A percentile compares a stretch with the other conserved stretches of the same genome.
These are phyloP conservation scores for Belgica antarctica DNA, from an alignment of 2,888 invertebrate species.

Conservation along the genomic window DNA sequence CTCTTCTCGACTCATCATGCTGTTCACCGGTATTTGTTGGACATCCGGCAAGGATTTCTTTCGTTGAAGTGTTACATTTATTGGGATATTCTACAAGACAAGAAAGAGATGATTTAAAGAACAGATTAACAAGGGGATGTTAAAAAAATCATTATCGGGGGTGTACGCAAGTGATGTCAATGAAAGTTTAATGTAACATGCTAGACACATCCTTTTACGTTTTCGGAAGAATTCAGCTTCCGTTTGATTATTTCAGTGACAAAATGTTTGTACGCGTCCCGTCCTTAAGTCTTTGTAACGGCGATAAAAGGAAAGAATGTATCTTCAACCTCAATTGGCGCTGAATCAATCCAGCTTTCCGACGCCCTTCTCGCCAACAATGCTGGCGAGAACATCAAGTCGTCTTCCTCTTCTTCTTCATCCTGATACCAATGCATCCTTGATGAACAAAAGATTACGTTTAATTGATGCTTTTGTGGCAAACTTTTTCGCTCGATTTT, in stretches of 20 bases:
- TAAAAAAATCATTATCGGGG: too few relatives aligned
- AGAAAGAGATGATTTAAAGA: neutral
- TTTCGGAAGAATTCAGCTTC: neutral
- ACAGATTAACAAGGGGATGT: neutral
- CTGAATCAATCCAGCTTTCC: slow-evolving; percentile 86
- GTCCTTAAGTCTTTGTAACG: too few relatives aligned
- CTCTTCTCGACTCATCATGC: slow-evolving; percentile 91
- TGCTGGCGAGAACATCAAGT: slow-evolving; percentile 82
- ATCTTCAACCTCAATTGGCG: slow-evolving; percentile 78
- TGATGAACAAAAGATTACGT: neutral
- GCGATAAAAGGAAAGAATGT: slow-evolving; percentile 1
- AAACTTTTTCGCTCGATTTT: neutral
- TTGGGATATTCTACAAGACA: slow-evolving; percentile 69
- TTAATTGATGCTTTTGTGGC: neutral
- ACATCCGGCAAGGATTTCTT: slow-evolving; percentile 98
- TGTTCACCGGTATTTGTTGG: slow-evolving; percentile 75
- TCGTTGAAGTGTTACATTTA: slow-evolving; percentile 76
- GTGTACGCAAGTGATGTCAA: too few relatives aligned
- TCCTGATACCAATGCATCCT: slow-evolving; percentile 76
- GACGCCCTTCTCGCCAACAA: slow-evolving; percentile 81
- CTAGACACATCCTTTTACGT: too few relatives aligned
- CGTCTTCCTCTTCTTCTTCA: slow-evolving; percentile 79
- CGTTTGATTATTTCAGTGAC: neutral
- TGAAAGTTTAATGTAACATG: too few relatives aligned
- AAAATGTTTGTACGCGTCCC: neutral